Evolutionary conservation across 2,888 invertebrate species (phyloP).

Genomic region (Tiliacea aurago): DNA sequence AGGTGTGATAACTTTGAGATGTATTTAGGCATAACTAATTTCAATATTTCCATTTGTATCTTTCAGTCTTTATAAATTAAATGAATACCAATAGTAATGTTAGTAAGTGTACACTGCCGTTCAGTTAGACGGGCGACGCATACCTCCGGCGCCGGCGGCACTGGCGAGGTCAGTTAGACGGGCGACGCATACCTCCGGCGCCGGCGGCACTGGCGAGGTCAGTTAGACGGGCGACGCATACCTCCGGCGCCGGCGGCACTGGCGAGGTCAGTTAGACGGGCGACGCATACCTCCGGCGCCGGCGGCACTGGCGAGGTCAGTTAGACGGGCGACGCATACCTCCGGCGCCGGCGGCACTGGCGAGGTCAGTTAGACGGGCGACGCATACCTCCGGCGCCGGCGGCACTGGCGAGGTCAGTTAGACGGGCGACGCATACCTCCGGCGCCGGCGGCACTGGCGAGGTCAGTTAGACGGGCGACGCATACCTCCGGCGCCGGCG

Average conservation of each 20-base stretch:
- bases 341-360: neutral
- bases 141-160: no score
- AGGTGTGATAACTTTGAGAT: neutral
- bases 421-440: neutral
- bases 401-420: conserved; percentile 3
- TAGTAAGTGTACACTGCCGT: conserved; percentile 2
- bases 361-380: conserved; percentile 11
- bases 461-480: conserved; percentile 9
- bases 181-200: neutral
- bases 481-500: neutral
- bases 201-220: neutral
- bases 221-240: neutral
- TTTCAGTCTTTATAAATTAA: neutral
- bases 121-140: conserved; percentile 1
- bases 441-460: neutral
- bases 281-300: neutral
- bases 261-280: conserved; percentile 10
- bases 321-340: neutral
- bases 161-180: no score
- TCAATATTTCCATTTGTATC: neutral
- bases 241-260: neutral
- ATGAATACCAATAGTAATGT: neutral
- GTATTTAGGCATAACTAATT: neutral
- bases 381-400: no score
- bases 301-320: conserved; percentile 1